Evolutionary conservation across 1,140 invertebrate genomes (phyloP), one percentile per base, ranked within the genome.

Genomic region (Dreissena rostriformis): DNA sequence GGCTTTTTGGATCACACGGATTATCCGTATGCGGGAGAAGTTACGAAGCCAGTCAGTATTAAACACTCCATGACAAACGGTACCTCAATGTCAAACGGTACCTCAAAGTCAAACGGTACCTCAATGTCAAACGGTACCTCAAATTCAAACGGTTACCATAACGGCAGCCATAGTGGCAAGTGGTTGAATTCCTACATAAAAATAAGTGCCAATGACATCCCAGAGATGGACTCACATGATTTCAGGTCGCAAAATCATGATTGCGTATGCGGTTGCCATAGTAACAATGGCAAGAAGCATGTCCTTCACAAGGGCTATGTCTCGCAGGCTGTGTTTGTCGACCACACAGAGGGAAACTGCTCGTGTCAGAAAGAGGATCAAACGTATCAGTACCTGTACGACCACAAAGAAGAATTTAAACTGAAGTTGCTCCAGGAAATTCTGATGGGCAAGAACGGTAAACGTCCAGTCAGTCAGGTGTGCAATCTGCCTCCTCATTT

Each of bases 401-500:
- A 53, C 10, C 8, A 24, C 15, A 14, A 15, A 14, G n/a, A 49
- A 15, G 19, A 52, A 12, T 26, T 67, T 51, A 57, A 71, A 39
- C 14, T 17, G 10, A 5, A 29, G 10, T 7, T 24, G 53, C 74
- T 67, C 26, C 17, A 22, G 7, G 17, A 52, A 10, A 24, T 61
- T 15, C n/a, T 28, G 24, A 15, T 22, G 17, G 81, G 55, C 19
- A 83, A 75, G 65, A 57, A 74, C 51, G 52, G 72, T 8, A 29
- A 57, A 14, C 8, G 65, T 15, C 81, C 72, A 15, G 52, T 17
- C 17, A 76, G 81, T 26, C 79, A 82, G 51, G 65, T 83, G 1
- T 53, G 10, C n/a, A 83, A 83, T 66, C 26, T 83, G 11, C 81
- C 81, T 15, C 81, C 81, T 39, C 81, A 83, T 61, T 83, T 76